phyloP scores from a whole-genome alignment of 2,797 vertebrate genomes.

The Chiropotes sagulatus region DNA sequence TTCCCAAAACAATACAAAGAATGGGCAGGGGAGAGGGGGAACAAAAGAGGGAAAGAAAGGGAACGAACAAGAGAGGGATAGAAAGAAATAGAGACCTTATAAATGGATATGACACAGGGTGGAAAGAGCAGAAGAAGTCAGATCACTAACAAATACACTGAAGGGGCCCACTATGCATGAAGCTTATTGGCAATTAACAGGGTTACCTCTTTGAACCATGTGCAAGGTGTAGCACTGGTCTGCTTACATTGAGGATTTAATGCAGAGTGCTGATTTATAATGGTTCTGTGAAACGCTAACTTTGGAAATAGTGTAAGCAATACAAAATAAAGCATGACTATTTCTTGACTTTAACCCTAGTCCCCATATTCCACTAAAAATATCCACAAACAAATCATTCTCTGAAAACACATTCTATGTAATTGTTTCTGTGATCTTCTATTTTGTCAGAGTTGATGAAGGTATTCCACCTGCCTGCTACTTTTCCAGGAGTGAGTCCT shows the following conservation, averaged over 20 bases:
- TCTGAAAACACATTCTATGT: conserved; percentile 3
- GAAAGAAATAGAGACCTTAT: background rate
- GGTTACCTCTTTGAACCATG: background rate
- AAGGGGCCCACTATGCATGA: background rate
- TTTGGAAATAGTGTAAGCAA: background rate
- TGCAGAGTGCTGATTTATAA: background rate
- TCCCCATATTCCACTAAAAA: conserved; percentile 24
- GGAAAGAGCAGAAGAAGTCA: background rate
- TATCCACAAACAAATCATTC: conserved; percentile 46
- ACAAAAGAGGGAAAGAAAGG: background rate
- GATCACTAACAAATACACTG: background rate
- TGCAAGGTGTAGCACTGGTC: background rate
- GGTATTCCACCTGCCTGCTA: background rate
- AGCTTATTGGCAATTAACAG: background rate
- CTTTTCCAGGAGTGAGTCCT: background rate
- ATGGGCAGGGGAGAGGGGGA: background rate
- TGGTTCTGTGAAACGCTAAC: background rate
- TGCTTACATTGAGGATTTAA: background rate
- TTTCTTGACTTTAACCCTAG: conserved; percentile 19
- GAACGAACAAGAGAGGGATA: too few relatives aligned
- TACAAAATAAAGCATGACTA: conserved; percentile 15
- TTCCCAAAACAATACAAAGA: background rate
- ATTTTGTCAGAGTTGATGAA: conserved; percentile 1
- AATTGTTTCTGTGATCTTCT: conserved; percentile 33
- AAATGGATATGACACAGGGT: background rate